Conservation (phyloP, 64 coral and sea anemone genomes). For the Actinia equina region DNA sequence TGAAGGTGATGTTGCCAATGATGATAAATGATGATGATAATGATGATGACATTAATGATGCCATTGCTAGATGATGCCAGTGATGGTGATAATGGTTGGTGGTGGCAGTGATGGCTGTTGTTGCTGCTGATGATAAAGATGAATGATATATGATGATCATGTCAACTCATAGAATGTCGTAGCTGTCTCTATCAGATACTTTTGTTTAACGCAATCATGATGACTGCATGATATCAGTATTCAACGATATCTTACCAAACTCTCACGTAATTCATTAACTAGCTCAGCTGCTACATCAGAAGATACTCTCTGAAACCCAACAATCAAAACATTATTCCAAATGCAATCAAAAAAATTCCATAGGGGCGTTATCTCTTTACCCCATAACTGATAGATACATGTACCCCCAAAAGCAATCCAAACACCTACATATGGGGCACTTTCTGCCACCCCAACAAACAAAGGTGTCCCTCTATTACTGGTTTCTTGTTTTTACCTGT, state of each 20-base stretch:
- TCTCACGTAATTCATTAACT: slow-evolving; percentile 10
- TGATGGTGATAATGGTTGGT: not conserved
- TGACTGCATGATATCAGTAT: not conserved
- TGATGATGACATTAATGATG: not conserved
- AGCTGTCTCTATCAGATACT: no score
- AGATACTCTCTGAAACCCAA: slow-evolving; percentile 7
- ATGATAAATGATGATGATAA: not conserved
- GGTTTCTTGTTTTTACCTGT: not conserved
- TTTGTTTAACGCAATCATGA: not conserved
- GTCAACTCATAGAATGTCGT: no score
- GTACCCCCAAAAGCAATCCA: not conserved
- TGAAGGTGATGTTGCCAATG: not conserved
- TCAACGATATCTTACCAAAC: slow-evolving; percentile 9
- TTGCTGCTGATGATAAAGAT: not conserved
- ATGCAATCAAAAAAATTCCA: no score
- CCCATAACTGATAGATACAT: no score
- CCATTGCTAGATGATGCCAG: not conserved
- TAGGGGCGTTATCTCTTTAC: no score
- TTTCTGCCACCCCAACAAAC: not conserved
- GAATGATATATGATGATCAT: not conserved
- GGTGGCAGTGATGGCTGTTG: not conserved
- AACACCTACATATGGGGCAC: not conserved
- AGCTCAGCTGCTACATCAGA: slow-evolving; percentile 15
- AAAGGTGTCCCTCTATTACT: not conserved
- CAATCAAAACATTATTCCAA: not conserved